Base-by-base conservation (phyloP, 2,888 invertebrate species). In the Netelia virgata region DNA sequence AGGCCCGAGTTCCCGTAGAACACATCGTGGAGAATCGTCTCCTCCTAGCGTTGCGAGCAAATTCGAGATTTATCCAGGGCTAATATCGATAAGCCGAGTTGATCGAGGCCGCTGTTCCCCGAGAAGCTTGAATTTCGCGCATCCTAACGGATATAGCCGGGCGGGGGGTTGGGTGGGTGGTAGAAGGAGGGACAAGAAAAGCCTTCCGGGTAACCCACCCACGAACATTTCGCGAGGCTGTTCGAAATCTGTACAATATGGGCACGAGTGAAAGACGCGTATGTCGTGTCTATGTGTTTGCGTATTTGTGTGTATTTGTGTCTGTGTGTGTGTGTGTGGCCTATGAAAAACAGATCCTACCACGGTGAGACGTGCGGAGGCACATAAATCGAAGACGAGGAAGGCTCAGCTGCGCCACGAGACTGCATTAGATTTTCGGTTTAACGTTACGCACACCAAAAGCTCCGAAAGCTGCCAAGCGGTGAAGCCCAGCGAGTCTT, bases 341-440 rank as follows among this genome's bases (percentile, higher is more conserved):
- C 36, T 36, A 36, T 36, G 47, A 47, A 14, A 47, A 47, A 14
- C 11, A 47, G 47, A 47, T 47, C 47, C 11, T 14, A 47, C 47
- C 47, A 8, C 11, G 14, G 11, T 14, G 47, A 47, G 47, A 47
- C 11, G 14, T 10, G 14, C 11, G 14, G 47, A 18, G 57, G 61
- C 68, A 81, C 81, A 81, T 81, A 81, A 81, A 81, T 81, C 81
- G 75, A 81, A 75, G 81, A 75, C 63, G 43, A 59, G 63, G 47
- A 43, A 68, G 75, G 81, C 75, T 81, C 81, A 81, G 81, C 81
- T 81, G 75, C 28, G 81, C 63, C 69, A 75, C 61, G 23, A 43
- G 74, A 81, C 81, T 81, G 75, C 81, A 81, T 81, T 75, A 81
- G 81, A 81, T 81, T 81, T 81, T 81, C 69, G 75, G 81, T 75